Conservation (phyloP, 2,113 vertebrate species). For the Diadophis punctatus region DNA sequence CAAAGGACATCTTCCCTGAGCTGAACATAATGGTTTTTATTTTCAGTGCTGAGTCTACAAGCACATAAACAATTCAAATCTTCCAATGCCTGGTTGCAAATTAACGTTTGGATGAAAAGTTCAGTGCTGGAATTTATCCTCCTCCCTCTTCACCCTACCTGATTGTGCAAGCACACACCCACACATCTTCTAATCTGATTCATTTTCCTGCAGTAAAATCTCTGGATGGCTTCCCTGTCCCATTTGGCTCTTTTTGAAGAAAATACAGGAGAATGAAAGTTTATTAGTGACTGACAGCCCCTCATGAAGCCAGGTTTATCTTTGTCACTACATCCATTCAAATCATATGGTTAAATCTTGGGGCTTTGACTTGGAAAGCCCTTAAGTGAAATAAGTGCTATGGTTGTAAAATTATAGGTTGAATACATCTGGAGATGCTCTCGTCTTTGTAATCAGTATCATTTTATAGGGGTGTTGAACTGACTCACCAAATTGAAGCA, state of each 20-base stretch:
- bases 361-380: neutral
- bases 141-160: neutral
- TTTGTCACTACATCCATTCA: neutral
- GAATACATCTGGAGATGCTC: neutral
- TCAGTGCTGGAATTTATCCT: neutral
- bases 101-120: conserved; percentile 13
- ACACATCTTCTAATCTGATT: too few species aligned
- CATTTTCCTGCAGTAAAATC: neutral
- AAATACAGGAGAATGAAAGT: neutral
- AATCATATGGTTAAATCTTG: neutral
- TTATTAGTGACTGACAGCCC: neutral
- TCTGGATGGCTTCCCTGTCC: neutral
- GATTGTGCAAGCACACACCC: neutral
- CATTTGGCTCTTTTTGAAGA: neutral
- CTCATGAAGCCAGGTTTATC: neutral
- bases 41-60: conserved; percentile 32
- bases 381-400: neutral
- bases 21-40: conserved; percentile 17
- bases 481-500: neutral
- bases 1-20: conserved; percentile 20
- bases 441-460: neutral
- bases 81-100: conserved; percentile 22
- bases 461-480: neutral
- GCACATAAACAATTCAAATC: conserved; percentile 50
- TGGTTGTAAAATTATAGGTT: neutral